These are phyloP conservation scores for Himalopsyche japonica DNA, from an alignment of 2,888 invertebrate species.

Conservation along the genomic window DNA sequence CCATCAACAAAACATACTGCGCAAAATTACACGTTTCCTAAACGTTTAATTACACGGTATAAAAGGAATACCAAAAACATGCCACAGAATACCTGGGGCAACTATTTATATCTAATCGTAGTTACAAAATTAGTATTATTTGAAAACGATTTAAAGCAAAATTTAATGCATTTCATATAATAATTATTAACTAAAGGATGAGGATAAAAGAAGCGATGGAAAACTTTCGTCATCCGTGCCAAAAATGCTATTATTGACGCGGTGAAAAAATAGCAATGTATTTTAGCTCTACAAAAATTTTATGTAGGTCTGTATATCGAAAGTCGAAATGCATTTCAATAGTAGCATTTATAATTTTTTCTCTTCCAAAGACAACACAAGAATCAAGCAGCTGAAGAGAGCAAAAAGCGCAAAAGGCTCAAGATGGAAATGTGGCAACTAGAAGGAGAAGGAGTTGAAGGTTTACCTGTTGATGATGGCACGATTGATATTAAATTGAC, in stretches of 20 bases:
- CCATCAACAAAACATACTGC: neutral
- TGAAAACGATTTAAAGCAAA: neutral
- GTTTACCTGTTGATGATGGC: conserved; percentile 55
- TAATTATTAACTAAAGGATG: neutral
- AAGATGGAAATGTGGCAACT: conserved; percentile 72
- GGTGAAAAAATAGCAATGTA: too few species aligned
- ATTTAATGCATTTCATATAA: neutral
- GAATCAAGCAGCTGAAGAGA: conserved; percentile 64
- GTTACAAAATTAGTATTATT: conserved; percentile 6
- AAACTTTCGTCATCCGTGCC: neutral
- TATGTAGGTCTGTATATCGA: too few species aligned
- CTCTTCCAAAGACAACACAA: conserved; percentile 62
- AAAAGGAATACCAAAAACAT: neutral
- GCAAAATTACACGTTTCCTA: conserved; percentile 8
- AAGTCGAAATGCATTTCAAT: too few species aligned
- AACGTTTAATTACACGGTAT: conserved; percentile 20
- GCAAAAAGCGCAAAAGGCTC: conserved; percentile 73
- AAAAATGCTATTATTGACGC: too few species aligned
- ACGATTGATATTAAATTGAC: conserved; percentile 77
- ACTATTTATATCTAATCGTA: conserved; percentile 7
- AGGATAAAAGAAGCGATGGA: neutral
- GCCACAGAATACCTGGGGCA: conserved; percentile 2
- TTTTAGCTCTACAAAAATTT: too few species aligned
- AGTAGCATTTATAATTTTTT: neutral
- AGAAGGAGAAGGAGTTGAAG: conserved; percentile 63